Base-by-base conservation (phyloP, 1,140 invertebrate species). In the Trachymyrmex septentrionalis region DNA sequence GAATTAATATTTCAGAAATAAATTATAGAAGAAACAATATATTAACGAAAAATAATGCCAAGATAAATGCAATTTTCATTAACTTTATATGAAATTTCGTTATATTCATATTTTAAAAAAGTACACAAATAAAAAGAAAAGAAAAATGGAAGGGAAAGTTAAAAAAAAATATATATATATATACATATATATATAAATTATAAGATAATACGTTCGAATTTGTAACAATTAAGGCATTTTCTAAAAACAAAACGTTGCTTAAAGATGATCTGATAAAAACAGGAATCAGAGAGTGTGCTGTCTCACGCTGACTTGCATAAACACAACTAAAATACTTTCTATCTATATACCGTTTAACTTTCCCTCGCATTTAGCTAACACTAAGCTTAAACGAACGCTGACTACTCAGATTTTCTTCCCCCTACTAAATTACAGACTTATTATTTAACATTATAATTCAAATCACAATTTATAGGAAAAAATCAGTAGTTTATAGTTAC, bases 301-400 rank as follows among this genome's bases (percentile, higher is more conserved):
- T 27, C 53, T 75, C 72, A 53, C 19, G 27, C 72, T 75, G 72
- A 75, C 72, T 57, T 57, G 72, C 72, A 53, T 59, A 59, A 75
- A 75, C 27, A 53, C 12, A 53, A 38, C 27, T 55, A 24, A 57
- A 34, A 59, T 75, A 34, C 27, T 75, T 57, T 53, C 53, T 57
- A 57, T 34, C 30, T 57, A 75, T 21, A 75, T n/a, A 57, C 30
- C 14, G 71, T 30, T 34, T 7, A 38, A 57, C 72, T 75, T 75
- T 75, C 53, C 27, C 27, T 59, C n/a, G 27, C 30, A 34, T 50
- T 72, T 48, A 5, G 7, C 0, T 50, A 50, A 50, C 48, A 16
- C 2, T 16, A 34, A 59, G 30, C 53, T 57, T 24, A 12, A 57
- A 75, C 5, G 30, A 75, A 14, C 14, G 19, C 5, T 12, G 9